Evolutionary conservation across 2,113 vertebrate genomes (phyloP), one percentile per base, ranked within the genome.

Genomic region (Dicrurus megarhynchus): DNA sequence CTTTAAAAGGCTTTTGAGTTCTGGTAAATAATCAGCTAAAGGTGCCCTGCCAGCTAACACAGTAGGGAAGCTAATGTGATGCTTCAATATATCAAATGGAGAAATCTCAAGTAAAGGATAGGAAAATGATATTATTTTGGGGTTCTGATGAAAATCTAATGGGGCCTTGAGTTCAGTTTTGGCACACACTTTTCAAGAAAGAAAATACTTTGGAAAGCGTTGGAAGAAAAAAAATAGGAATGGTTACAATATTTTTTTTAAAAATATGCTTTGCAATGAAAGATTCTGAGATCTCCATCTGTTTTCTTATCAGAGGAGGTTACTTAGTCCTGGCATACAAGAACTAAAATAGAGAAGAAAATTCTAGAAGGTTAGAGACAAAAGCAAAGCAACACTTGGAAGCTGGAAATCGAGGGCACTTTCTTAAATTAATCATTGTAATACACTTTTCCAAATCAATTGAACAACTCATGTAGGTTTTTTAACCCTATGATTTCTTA

Each of bases 281-380:
- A 63, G 55, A 86, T 81, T 94, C 76, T 81, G 59, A 90, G 76
- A 81, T 95, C 88, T 90, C 90, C 94, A 95, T 93, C 94, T 97
- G 88, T 93, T 90, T 96, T 92, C 88, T 94, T 88, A 86, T 88
- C 83, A 84, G 90, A 93, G 64, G 16, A 77, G 46, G 80, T 92
- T 90, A 78, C n/a, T 92, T 94, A 86, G 39, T 83, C 73, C 49
- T 81, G 39, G 30, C 52, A 30, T 78, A 63, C 16, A 71, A 63
- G 69, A 84, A 87, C 68, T 67, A 84, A 95, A 95, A 93, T 90
- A 94, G 83, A 60, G 68, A 93, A 86, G 68, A 90, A 95, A 74
- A 92, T 89, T 86, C 90, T 59, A 59, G 85, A 93, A 86, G 52
- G 83, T 78, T 92, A 55, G 60, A 87, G 64, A 68, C 27, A 63